Evolutionary conservation across 2,888 invertebrate genomes (phyloP), one percentile per base, ranked within the genome.

Genomic region (Polymixis flavicincta): DNA sequence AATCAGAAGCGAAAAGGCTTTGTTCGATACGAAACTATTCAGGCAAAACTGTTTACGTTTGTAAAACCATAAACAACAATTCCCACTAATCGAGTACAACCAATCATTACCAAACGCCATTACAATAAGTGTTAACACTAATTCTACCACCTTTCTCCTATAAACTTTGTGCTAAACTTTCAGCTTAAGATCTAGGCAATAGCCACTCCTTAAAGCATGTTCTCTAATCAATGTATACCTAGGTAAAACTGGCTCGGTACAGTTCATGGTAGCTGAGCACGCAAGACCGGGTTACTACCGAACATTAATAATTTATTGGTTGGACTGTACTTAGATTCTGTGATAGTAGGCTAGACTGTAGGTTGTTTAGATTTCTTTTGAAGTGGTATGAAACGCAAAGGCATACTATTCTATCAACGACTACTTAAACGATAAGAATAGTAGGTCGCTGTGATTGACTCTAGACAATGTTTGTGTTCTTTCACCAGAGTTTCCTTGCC

Each of bases 261-360:
- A 71, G 84, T 80, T 84, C 86, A 87, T 87, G 84, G 79, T 37
- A 65, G 63, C 63, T 25, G 25, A 65, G 64, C 86, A 87, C 87
- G 87, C 87, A 57, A 87, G 71, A 74, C 60, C 59, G 13, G 72
- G 64, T 64, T 72, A 63, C 1, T 14, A 60, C 45, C 52, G 68
- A 73, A 77, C 83, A 84, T 87, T 76, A 67, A 76, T 84, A 78
- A 84, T 87, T 78, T 84, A 84, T 83, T 63, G 77, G 68, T 52
- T 61, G 1, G 25, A 37, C 48, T 50, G 48, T 55, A 74, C 66
- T 52, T 59, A 64, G 76, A 80, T 84, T 74, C 65, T 64, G 32
- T 67, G 69, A 82, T 72, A 71, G 52, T 69, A 42, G 28, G 71
- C 59, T 74, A 67, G 22, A 6, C n/a, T 66, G 22, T 32, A 19